Evolutionary conservation across 2,797 vertebrate species (phyloP).

Genomic region (Dipus sagitta): DNA sequence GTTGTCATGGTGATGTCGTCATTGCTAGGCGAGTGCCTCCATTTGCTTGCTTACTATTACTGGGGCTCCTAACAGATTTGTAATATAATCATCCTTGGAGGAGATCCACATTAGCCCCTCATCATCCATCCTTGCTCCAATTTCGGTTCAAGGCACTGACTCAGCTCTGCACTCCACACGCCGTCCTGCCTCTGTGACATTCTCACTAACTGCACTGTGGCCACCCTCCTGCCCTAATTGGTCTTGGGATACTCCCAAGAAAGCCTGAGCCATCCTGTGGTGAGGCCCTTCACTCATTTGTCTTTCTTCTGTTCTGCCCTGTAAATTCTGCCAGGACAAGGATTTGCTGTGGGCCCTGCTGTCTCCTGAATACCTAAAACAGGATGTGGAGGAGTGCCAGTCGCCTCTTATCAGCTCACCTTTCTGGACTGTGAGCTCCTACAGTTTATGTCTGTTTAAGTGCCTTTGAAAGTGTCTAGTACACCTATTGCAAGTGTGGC

Average conservation of each 20-base stretch:
- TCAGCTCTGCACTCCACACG: background rate
- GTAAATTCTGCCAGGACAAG: background rate
- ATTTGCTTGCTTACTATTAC: too few species aligned
- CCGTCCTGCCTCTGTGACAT: background rate
- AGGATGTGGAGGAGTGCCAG: background rate
- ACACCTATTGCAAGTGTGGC: background rate
- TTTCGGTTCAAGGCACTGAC: background rate
- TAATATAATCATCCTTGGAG: background rate
- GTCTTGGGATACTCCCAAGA: background rate
- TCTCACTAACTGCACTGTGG: background rate
- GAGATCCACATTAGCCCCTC: background rate
- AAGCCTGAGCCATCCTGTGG: background rate
- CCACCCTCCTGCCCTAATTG: background rate
- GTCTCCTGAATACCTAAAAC: background rate
- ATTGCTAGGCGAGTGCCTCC: too few species aligned
- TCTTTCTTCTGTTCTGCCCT: background rate
- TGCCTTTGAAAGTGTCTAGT: background rate
- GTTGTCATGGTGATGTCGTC: too few species aligned
- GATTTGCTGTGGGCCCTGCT: background rate
- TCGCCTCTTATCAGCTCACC: background rate
- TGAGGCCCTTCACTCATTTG: background rate
- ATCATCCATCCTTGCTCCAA: background rate
- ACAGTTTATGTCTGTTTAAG: background rate
- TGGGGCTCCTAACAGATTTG: too few species aligned
- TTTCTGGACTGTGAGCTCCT: background rate